Percentiles rank a stretch among this genome's conserved stretches.
Conservation (phyloP, 2,113 vertebrate genomes). For the Oceanodroma tethys region DNA sequence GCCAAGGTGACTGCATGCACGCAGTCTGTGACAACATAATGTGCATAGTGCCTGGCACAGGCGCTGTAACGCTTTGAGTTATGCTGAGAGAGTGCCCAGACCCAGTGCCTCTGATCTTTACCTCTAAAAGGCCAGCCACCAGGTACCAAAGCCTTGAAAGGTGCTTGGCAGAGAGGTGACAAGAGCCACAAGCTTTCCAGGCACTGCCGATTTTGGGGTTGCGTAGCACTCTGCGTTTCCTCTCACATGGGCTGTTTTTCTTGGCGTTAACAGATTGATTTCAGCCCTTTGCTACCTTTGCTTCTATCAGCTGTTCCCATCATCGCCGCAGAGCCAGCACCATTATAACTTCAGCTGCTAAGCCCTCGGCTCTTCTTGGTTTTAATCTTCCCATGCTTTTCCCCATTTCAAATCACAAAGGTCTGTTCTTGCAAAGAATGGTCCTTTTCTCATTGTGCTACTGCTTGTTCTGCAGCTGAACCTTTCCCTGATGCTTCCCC, state of each 20-base stretch:
- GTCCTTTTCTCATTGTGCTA: background rate
- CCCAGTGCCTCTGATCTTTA: background rate
- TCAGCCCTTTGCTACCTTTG: background rate
- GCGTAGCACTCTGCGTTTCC: background rate
- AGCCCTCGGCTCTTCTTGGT: background rate
- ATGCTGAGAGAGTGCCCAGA: background rate
- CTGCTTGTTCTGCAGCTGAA: background rate
- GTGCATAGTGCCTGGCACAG: background rate
- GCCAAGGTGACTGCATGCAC: background rate
- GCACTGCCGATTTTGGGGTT: background rate
- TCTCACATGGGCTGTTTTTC: background rate
- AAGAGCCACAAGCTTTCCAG: background rate
- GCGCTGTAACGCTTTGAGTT: background rate
- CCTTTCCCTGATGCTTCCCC: background rate
- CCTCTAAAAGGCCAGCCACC: background rate
- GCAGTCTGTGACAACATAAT: background rate
- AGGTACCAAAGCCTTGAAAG: background rate
- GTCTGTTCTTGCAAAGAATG: fast-evolving
- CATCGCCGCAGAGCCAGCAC: background rate
- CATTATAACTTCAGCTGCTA: background rate
- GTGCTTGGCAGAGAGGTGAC: background rate
- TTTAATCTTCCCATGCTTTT: background rate
- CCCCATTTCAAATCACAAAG: background rate
- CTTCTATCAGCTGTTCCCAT: background rate
- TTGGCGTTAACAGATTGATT: background rate